phyloP scores from a whole-genome alignment of 2,797 vertebrate genomes.

The Eulemur albifrons region DNA sequence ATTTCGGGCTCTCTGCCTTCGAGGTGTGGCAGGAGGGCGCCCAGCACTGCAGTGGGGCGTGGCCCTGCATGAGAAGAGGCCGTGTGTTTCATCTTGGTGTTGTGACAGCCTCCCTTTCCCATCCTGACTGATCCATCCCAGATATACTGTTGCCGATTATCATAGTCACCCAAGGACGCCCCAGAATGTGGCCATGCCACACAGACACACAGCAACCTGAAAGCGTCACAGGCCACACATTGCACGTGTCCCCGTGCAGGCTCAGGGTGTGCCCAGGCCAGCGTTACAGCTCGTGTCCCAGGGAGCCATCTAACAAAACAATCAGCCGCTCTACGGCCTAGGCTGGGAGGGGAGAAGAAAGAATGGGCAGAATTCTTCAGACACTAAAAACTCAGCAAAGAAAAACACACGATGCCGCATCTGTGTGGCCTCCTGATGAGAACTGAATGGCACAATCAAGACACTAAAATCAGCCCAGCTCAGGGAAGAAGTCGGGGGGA shows the following conservation, averaged over 20 bases:
- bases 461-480: not conserved
- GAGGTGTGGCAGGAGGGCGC: not conserved
- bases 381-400: not conserved
- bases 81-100: not conserved
- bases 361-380: not conserved
- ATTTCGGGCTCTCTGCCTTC: not conserved
- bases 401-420: not conserved
- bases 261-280: not conserved
- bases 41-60: not conserved
- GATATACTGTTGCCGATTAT: not conserved
- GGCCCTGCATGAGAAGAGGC: not conserved
- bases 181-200: not conserved
- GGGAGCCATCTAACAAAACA: not conserved
- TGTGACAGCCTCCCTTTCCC: not conserved
- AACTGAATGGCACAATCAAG: not conserved
- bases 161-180: not conserved
- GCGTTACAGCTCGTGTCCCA: not conserved
- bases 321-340: rapidly evolving
- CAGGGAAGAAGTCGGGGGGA: not conserved
- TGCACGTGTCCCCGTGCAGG: not conserved
- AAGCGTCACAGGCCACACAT: not conserved
- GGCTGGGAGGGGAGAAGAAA: not conserved
- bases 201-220: not conserved
- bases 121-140: not conserved
- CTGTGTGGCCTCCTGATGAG: not conserved